Conservation (phyloP, 2,797 vertebrate species). For the Semotilus atromaculatus region DNA sequence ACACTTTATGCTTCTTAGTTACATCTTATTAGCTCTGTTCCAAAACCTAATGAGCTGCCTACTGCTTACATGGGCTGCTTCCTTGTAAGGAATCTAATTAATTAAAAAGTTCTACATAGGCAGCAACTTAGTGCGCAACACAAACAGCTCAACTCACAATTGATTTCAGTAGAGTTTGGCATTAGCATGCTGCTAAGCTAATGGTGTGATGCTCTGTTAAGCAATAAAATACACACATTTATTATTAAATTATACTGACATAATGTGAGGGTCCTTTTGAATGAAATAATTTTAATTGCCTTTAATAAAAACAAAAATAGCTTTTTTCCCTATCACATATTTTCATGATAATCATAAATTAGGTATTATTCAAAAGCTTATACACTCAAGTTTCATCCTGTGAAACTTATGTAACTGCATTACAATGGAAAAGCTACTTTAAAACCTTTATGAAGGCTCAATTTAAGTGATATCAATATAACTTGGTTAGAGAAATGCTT, state of each 20-base stretch:
- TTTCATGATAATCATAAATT: background rate
- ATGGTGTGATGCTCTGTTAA: background rate
- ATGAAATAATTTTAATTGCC: no score
- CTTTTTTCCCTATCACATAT: no score
- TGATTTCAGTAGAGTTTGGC: background rate
- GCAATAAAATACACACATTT: background rate
- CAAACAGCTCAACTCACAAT: background rate
- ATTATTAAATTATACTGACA: background rate
- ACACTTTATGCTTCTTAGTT: background rate
- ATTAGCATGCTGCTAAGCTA: background rate
- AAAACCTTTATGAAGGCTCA: background rate
- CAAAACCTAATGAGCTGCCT: background rate
- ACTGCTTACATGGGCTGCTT: background rate
- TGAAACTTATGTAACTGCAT: background rate
- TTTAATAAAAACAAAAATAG: no score
- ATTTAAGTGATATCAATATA: background rate
- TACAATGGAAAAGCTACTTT: background rate
- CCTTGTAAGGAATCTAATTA: background rate
- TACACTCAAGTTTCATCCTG: background rate
- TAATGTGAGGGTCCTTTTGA: background rate
- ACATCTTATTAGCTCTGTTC: conserved; percentile 11
- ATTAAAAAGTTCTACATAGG: background rate
- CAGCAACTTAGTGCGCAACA: background rate
- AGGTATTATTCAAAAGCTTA: background rate
- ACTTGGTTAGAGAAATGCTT: background rate